Conservation (phyloP, 2,888 invertebrate genomes). For the Cetonia aurata region DNA sequence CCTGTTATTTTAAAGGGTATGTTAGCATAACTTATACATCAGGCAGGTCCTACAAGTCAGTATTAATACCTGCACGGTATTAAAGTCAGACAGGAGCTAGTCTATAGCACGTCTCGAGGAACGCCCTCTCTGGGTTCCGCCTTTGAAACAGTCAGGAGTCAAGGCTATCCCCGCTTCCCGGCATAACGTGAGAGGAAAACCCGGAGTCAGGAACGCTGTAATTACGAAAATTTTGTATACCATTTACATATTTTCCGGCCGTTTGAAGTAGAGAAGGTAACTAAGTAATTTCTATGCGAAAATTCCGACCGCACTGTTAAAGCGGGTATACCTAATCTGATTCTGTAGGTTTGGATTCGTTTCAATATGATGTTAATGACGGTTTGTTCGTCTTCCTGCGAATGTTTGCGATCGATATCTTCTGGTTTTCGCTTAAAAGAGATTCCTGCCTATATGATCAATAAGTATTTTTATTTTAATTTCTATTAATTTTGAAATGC, state of each 20-base stretch:
- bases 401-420: background rate
- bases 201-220: constrained; percentile 9
- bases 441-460: too few species aligned
- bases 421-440: too few species aligned
- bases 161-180: background rate
- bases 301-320: background rate
- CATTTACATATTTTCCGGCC: constrained; percentile 36
- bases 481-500: too few species aligned
- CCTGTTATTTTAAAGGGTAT: too few species aligned
- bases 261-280: constrained; percentile 15
- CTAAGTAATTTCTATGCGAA: constrained; percentile 32
- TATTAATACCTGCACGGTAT: too few species aligned
- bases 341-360: background rate
- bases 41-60: too few species aligned
- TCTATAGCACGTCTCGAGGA: too few species aligned
- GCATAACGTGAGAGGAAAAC: background rate
- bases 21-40: too few species aligned
- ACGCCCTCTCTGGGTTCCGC: too few species aligned
- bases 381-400: background rate
- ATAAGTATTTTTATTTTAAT: too few species aligned
- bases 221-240: constrained; percentile 32
- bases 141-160: background rate
- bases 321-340: background rate
- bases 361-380: background rate
- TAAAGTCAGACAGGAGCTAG: too few species aligned